These are phyloP conservation scores for Dasyprocta punctata DNA, from an alignment of 2,113 vertebrate genomes.

Conservation along the genomic window DNA sequence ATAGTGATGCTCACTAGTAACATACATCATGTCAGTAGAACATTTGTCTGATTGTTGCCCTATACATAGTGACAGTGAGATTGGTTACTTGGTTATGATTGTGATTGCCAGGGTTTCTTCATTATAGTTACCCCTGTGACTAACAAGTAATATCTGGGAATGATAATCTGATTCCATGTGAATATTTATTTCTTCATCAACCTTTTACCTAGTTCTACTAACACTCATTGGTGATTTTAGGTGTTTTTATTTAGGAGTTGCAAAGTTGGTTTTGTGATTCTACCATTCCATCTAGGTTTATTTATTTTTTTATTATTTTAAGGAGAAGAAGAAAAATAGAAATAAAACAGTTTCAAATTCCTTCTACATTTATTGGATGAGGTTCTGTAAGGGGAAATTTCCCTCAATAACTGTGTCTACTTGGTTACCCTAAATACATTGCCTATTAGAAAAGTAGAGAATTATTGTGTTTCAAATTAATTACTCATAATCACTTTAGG, in stretches of 20 bases:
- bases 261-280: background rate
- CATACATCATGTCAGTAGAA: background rate
- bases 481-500: background rate
- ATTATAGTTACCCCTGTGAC: background rate
- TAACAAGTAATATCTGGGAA: background rate
- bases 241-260: background rate
- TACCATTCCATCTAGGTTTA: background rate
- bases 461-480: constrained; percentile 8
- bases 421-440: background rate
- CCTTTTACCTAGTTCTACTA: background rate
- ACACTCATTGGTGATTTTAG: background rate
- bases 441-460: constrained; percentile 36
- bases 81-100: background rate
- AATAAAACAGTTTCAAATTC: background rate
- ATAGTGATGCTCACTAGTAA: background rate
- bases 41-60: background rate
- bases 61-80: background rate
- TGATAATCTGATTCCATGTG: background rate
- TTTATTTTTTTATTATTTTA: background rate
- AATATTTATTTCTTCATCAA: constrained; percentile 4
- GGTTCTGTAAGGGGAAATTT: background rate
- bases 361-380: background rate
- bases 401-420: background rate
- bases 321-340: background rate
- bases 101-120: background rate